These are phyloP conservation scores for Dinocampus coccinellae DNA, from an alignment of 2,888 invertebrate genomes.

Conservation along the genomic window DNA sequence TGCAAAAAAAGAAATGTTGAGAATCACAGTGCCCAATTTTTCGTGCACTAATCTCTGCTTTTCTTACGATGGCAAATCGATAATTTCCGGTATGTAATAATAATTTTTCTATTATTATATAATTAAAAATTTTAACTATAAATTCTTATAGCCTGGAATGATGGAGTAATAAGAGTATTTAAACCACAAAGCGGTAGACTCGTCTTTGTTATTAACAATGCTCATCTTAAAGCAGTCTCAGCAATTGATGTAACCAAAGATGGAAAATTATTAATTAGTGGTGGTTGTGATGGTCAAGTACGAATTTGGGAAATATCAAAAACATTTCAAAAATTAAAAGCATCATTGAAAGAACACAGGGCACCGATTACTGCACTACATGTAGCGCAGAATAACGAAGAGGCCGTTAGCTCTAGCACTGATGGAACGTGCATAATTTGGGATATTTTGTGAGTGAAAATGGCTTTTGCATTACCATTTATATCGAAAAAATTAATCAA, in stretches of 20 bases:
- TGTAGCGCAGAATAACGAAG: constrained; percentile 81
- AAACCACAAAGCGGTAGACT: constrained; percentile 85
- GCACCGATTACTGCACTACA: constrained; percentile 87
- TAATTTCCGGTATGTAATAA: constrained; percentile 76
- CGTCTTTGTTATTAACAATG: constrained; percentile 87
- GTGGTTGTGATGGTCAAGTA: constrained; percentile 93
- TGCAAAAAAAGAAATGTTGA: constrained; percentile 83
- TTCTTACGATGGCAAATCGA: constrained; percentile 82
- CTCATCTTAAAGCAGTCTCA: constrained; percentile 91
- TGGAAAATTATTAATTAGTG: constrained; percentile 83
- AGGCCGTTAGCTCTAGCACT: constrained; percentile 89
- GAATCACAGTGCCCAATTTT: constrained; percentile 90
- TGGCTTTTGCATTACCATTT: neutral
- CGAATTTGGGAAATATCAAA: constrained; percentile 84
- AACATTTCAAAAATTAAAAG: constrained; percentile 76
- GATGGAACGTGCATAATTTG: constrained; percentile 96
- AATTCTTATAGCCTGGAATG: constrained; percentile 78
- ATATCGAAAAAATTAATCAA: neutral
- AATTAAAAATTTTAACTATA: neutral
- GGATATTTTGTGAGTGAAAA: constrained; percentile 80
- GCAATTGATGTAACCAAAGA: constrained; percentile 82
- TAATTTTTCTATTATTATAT: neutral
- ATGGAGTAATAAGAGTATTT: constrained; percentile 85
- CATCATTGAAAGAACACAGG: constrained; percentile 91
- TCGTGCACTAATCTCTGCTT: constrained; percentile 85